Base-by-base conservation (phyloP, 2,797 vertebrate species). In the Coccyzus lansbergi region DNA sequence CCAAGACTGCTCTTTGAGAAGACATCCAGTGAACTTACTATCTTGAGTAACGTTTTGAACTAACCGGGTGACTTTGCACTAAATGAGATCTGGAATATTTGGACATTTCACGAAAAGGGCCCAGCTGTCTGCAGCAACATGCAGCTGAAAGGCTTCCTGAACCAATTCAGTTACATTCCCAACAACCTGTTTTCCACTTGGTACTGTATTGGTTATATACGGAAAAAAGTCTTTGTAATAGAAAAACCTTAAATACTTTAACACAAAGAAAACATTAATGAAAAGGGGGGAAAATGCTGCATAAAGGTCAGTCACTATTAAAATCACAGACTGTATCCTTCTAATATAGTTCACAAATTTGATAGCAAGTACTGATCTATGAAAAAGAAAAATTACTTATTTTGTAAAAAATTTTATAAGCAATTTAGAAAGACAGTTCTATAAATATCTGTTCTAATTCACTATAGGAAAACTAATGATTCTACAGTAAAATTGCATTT, bases 151-250 rank as follows among this genome's bases (percentile, higher is more conserved):
- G 15, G 28, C 22, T 75, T 83, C 85, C 52, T 29, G 22, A 83
- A 58, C 4, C 46, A 34, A 69, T 11, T 63, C 64, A 52, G 18
- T 20, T 3, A 17, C 40, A 26, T 29, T 33, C 38, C 63, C 72
- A 65, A 33, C 10, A 82, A 67, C 13, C 6, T 6, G 6, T 25
- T 60, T 36, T 64, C 78, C 31, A 71, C 77, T 74, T 65, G 38
- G 67, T 86, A 49, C 18, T 24, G 0, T 2, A 29, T 1, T 25
- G 16, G 10, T 51, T 40, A 9, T 2, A 56, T 11, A 7, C 0
- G 2, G 29, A 21, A 49, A 72, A 79, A 44, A 5, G 16, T 34
- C 76, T 31, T 14, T 10, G 16, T 7, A 64, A 86, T 1, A 9
- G 29, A 77, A 9, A 20, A 69, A 12, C 5, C 48, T 77, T 26